Percentiles rank a stretch among this genome's conserved stretches.
Conservation (phyloP, 1,140 invertebrate genomes). For the Contarinia nasturtii region DNA sequence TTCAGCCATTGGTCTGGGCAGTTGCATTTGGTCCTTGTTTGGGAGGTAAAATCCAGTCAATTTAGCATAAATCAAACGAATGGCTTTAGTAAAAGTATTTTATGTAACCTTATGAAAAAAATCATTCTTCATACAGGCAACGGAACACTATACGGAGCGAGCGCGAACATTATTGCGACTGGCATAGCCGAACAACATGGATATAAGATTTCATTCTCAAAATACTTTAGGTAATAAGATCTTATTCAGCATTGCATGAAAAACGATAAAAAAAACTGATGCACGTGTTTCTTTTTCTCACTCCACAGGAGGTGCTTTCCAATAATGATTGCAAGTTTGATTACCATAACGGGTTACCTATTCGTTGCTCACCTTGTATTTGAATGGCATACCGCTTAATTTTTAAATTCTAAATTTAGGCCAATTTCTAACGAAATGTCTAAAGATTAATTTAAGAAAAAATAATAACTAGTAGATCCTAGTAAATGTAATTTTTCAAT, state of each 20-base stretch:
- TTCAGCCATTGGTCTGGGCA: slow-evolving; percentile 52
- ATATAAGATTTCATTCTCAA: slow-evolving; percentile 50
- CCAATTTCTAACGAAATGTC: no score
- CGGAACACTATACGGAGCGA: slow-evolving; percentile 64
- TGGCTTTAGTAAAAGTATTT: no score
- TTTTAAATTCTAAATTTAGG: no score
- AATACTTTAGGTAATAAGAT: slow-evolving; percentile 39
- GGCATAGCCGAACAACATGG: slow-evolving; percentile 69
- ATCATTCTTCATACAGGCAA: slow-evolving; percentile 36
- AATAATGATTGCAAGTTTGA: slow-evolving; percentile 47
- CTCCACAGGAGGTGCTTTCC: slow-evolving; percentile 52
- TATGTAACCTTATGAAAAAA: not conserved
- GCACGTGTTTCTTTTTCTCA: slow-evolving; percentile 5
- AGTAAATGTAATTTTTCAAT: no score
- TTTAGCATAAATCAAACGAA: no score
- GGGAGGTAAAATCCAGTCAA: slow-evolving; percentile 42
- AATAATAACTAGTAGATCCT: no score
- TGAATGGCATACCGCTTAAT: slow-evolving; percentile 30
- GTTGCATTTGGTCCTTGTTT: slow-evolving; percentile 58
- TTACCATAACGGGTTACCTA: slow-evolving; percentile 43
- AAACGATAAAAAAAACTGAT: slow-evolving; percentile 13
- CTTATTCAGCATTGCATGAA: not conserved
- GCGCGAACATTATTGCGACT: slow-evolving; percentile 62
- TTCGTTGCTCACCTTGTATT: slow-evolving; percentile 45
- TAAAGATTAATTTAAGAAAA: no score